Conservation (phyloP, 2,888 invertebrate genomes). For the Athalia rosae region DNA sequence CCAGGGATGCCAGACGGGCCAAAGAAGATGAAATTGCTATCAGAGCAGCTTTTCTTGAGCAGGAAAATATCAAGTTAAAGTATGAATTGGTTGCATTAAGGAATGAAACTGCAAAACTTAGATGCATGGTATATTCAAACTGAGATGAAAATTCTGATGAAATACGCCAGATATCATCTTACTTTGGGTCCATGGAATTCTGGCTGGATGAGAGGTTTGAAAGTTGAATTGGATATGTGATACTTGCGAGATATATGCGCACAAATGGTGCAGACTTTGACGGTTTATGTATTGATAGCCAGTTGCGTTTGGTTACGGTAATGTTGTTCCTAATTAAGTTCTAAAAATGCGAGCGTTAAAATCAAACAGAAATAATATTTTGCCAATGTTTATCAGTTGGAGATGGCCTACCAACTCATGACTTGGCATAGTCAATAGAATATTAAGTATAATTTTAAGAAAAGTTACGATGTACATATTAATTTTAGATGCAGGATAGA, state of each 20-base stretch:
- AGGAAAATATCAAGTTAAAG: slow-evolving; percentile 87
- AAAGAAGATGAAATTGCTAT: slow-evolving; percentile 96
- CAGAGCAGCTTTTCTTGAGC: slow-evolving; percentile 89
- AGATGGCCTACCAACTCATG: slow-evolving; percentile 19
- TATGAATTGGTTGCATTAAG: slow-evolving; percentile 81
- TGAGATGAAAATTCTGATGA: slow-evolving; percentile 47
- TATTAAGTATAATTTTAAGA: slow-evolving; percentile 40
- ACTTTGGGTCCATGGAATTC: neutral
- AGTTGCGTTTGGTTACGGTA: no score
- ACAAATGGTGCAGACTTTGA: no score
- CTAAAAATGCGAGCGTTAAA: neutral
- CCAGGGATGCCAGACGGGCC: slow-evolving; percentile 90
- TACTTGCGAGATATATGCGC: no score
- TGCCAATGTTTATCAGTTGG: neutral
- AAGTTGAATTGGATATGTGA: no score
- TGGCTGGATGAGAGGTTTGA: neutral
- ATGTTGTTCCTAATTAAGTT: neutral
- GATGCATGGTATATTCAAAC: slow-evolving; percentile 74
- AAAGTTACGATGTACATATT: slow-evolving; percentile 25
- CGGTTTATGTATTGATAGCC: no score
- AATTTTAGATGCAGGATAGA: slow-evolving; percentile 8
- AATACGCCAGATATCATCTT: neutral
- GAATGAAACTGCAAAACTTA: slow-evolving; percentile 78
- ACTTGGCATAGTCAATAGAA: slow-evolving; percentile 38
- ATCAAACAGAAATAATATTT: neutral